Evolutionary conservation across 2,113 vertebrate species (phyloP), one percentile per base, ranked within the genome.

Genomic region (Eptesicus fuscus): DNA sequence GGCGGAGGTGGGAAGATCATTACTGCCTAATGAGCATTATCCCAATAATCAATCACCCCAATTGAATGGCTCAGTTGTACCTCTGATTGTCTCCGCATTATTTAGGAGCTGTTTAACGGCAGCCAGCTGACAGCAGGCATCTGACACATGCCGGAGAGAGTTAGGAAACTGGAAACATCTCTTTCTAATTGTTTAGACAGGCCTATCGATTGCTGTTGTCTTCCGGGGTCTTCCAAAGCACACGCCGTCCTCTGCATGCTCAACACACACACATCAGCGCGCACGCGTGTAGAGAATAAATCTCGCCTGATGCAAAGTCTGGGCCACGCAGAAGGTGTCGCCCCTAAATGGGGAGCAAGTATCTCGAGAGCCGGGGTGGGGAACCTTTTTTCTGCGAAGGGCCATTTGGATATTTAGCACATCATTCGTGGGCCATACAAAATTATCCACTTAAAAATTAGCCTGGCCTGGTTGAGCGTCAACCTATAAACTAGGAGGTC

Each of bases 1-100:
- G 37, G 25, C n/a, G 40, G 49, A 93, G 23, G 44, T 16, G 56
- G 25, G 74, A 80, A 84, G 84, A 92, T 85, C 53, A 67, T 89
- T 76, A 40, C 76, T 51, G 35, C 86, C 95, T 96, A 96, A 97
- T 91, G 97, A 98, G 93, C 97, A 97, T 98, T 96, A 97, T 96
- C 90, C 95, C 95, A 94, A 96, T 98, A 97, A 98, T 98, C 98
- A 97, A 97, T 98, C 98, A 97, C 95, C 93, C 95, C 95, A 96
- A 92, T 85, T 85, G 98, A 98, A 98, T 95, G 96, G 97, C 96
- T 97, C 98, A 98, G 98, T 95, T 96, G 96, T 95, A 61, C 92
- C 90, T 95, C 93, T 86, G 92, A 97, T 95, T 88, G 97, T 97
- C 95, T 96, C 96, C 98, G 97, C 98, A 98, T 98, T 98, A 98